Evolutionary conservation across 2,113 vertebrate genomes (phyloP), one percentile per base, ranked within the genome.

Genomic region (Tupaia tana): DNA sequence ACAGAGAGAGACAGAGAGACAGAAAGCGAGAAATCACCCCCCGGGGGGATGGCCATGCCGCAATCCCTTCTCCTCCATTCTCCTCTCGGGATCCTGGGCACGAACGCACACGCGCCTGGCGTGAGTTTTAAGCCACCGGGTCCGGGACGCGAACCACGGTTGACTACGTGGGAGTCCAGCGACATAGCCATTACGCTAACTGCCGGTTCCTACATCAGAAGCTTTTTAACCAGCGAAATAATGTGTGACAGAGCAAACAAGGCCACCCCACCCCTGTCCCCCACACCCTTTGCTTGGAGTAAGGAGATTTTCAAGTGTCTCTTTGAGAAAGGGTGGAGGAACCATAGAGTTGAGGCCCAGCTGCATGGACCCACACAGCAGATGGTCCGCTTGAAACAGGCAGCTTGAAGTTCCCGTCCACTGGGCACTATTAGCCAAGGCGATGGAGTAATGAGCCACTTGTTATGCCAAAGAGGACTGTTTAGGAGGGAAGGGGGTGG

Each of bases 121-220:
- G n/a, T n/a, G n/a, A n/a, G n/a, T n/a, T n/a, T n/a, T n/a, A n/a
- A n/a, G n/a, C n/a, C n/a, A n/a, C n/a, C n/a, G n/a, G n/a, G n/a
- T n/a, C n/a, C n/a, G n/a, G n/a, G n/a, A n/a, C n/a, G n/a, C n/a
- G n/a, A n/a, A n/a, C n/a, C n/a, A n/a, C n/a, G n/a, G n/a, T n/a
- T n/a, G n/a, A n/a, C n/a, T n/a, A n/a, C n/a, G n/a, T n/a, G n/a
- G n/a, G n/a, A n/a, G n/a, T n/a, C n/a, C n/a, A n/a, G n/a, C n/a
- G n/a, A n/a, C n/a, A n/a, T n/a, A n/a, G n/a, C n/a, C n/a, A n/a
- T n/a, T n/a, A n/a, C n/a, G n/a, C n/a, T n/a, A n/a, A n/a, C n/a
- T n/a, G n/a, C n/a, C n/a, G n/a, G n/a, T n/a, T n/a, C n/a, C n/a
- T 70, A 96, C 91, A 96, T 97, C 96, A 96, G 89, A 93, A 95